Conservation (phyloP, 2,797 vertebrate species). For the Schizothorax lantsangensis region DNA sequence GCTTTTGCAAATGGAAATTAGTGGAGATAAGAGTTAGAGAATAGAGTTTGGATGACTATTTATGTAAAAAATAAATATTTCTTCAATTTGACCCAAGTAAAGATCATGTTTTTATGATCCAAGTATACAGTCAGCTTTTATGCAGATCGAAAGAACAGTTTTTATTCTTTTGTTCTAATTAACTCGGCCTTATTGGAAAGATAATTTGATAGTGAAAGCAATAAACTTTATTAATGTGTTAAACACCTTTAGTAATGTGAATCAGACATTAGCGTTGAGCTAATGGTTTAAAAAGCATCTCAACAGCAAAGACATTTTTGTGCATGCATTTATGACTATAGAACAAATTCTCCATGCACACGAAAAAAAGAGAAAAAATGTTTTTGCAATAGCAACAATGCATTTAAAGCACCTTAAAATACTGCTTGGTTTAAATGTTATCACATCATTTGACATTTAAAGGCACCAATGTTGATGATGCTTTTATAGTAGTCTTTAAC, state of each 20-base stretch:
- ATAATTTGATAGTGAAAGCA: neutral
- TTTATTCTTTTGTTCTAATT: neutral
- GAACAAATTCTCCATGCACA: neutral
- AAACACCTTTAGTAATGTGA: slow-evolving; percentile 7
- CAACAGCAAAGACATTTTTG: neutral
- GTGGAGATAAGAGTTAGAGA: neutral
- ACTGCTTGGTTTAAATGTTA: slow-evolving; percentile 13
- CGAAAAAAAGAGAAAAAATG: neutral
- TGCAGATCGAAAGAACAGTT: neutral
- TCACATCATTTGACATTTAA: neutral
- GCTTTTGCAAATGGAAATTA: neutral
- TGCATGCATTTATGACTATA: neutral
- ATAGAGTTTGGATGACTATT: neutral
- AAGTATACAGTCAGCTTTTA: neutral
- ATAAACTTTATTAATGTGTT: slow-evolving; percentile 24
- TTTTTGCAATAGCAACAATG: neutral
- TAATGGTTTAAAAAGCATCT: neutral
- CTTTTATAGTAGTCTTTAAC: neutral
- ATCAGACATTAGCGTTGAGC: neutral
- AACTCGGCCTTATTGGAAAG: neutral
- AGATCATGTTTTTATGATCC: slow-evolving; percentile 6
- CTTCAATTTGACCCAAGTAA: neutral
- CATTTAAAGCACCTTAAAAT: neutral
- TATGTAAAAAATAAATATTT: neutral
- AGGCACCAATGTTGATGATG: neutral